These are phyloP conservation scores for Albula goreensis DNA, from an alignment of 2,113 vertebrate species.

Conservation along the genomic window DNA sequence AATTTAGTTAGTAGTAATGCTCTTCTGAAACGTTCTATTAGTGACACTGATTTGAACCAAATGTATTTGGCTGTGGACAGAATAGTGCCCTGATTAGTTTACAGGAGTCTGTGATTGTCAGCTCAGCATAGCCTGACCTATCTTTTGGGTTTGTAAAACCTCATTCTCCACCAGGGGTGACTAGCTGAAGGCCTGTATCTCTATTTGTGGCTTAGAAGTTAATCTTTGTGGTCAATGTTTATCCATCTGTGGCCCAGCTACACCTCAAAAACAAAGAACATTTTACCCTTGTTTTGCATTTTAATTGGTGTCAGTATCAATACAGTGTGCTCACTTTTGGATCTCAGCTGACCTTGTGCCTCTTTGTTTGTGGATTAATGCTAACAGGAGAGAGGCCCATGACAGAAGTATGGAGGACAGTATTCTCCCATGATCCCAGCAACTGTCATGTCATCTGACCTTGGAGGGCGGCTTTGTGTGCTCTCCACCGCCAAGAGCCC, in stretches of 20 bases:
- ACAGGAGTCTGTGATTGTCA: too few relatives aligned
- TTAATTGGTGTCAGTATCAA: not conserved
- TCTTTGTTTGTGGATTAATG: constrained; percentile 40
- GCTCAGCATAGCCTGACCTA: too few relatives aligned
- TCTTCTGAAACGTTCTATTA: too few relatives aligned
- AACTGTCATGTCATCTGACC: constrained; percentile 50
- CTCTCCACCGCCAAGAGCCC: constrained; percentile 39
- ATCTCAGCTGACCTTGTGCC: constrained; percentile 54
- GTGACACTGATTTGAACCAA: too few relatives aligned
- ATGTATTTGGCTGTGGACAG: too few relatives aligned
- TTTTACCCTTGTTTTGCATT: not conserved
- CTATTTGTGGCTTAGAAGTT: not conserved
- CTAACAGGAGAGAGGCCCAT: constrained; percentile 33
- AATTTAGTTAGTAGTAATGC: not conserved
- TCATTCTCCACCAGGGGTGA: not conserved
- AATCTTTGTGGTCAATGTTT: not conserved
- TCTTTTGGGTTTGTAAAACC: too few relatives aligned
- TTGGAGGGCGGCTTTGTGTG: constrained; percentile 33
- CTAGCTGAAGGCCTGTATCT: not conserved
- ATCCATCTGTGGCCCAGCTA: not conserved
- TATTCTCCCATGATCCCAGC: constrained; percentile 43
- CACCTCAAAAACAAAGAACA: not conserved
- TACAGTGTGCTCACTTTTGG: not conserved
- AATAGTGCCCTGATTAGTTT: too few relatives aligned
- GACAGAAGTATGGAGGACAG: constrained; percentile 40